These are phyloP conservation scores for Trichomycterus rosablanca DNA, from an alignment of 2,113 vertebrate genomes.

Conservation along the genomic window DNA sequence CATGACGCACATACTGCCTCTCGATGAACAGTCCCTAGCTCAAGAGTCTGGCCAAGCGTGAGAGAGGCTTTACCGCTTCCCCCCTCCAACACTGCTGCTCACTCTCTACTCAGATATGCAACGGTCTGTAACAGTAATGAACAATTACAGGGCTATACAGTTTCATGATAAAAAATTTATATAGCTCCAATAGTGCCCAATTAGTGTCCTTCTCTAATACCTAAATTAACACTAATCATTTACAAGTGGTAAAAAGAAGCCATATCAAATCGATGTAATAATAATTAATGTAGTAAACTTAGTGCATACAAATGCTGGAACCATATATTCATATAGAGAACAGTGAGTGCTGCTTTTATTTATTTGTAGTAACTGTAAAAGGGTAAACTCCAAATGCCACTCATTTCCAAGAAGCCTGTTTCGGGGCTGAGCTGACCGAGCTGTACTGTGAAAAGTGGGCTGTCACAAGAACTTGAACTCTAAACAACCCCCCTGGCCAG, in stretches of 20 bases:
- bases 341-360: too few species aligned
- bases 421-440: conserved; percentile 16
- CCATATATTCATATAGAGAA: too few species aligned
- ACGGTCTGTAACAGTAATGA: conserved; percentile 34
- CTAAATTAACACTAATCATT: too few species aligned
- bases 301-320: too few species aligned
- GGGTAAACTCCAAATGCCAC: conserved; percentile 16
- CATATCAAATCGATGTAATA: too few species aligned
- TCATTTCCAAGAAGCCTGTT: neutral
- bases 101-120: conserved; percentile 26
- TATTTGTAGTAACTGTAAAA: too few species aligned
- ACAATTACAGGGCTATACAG: neutral
- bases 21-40: conserved; percentile 60
- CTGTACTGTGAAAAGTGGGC: conserved; percentile 39
- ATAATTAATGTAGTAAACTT: too few species aligned
- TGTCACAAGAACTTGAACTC: conserved; percentile 69
- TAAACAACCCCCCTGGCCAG: conserved; percentile 59
- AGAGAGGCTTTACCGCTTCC: conserved; percentile 51
- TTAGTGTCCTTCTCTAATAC: too few species aligned
- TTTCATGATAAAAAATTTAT: neutral
- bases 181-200: too few species aligned
- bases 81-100: neutral
- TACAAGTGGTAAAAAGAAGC: too few species aligned
- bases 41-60: conserved; percentile 61
- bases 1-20: conserved; percentile 65